Evolutionary conservation across 2,797 vertebrate genomes (phyloP), one percentile per base, ranked within the genome.

Genomic region (Melopsittacus undulatus): DNA sequence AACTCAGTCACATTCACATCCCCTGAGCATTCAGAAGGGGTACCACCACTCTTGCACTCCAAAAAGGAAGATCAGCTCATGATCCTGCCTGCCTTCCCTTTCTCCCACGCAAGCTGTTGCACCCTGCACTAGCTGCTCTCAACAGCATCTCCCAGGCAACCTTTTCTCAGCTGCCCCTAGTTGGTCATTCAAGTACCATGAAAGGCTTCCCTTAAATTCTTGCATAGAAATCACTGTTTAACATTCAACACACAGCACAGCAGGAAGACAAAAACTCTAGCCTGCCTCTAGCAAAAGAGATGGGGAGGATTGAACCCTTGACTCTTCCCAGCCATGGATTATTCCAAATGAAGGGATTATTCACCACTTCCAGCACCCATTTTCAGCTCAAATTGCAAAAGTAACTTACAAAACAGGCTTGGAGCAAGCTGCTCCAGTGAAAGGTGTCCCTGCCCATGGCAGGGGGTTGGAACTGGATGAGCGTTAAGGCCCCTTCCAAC

Each of bases 71-170:
- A 76, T 49, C 54, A 57, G 48, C 70, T 57, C 48, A 42, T 30
- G 4, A 62, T 67, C 70, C 92, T 69, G 70, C 88, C 64, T 83
- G 17, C 54, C 62, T 61, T 24, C n/a, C 6, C 54, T 63, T 67
- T 72, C 63, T 76, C 18, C 75, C 56, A 9, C 2, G 2, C 16
- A 69, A 45, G 72, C 95, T 43, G 42, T 62, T 64, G 16, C 83
- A 81, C 26, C 26, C 52, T 18, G 79, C 72, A 20, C 61, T 15
- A n/a, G 67, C 89, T 84, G 84, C 89, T 94, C 75, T 49, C 87
- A 63, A 72, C 67, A 85, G 91, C 84, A 89, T 92, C 95, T 80
- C 89, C 93, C 69, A 12, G 93, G 93, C 93, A 95, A 94, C 95
- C 90, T 77, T 22, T 84, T 38, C 92, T 86, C 21, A 83, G 91